Evolutionary conservation across 2,888 invertebrate genomes (phyloP), one percentile per base, ranked within the genome.

Genomic region (Drosophila meridionalis): DNA sequence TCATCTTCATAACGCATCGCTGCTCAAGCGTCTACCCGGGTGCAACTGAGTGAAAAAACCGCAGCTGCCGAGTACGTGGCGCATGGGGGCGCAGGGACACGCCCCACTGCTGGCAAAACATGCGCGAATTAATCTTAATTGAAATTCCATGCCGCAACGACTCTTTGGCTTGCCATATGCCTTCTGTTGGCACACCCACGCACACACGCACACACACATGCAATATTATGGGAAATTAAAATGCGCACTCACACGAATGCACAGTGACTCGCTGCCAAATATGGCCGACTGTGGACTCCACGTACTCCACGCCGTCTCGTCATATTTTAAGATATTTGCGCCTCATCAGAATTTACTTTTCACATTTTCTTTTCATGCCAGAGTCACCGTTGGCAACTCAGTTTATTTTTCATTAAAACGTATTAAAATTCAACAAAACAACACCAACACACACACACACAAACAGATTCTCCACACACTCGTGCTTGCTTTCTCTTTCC

Each of bases 71-170:
- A 61, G 64, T 60, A 36, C 50, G 32, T 20, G 38, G n/a, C 38
- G 14, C 28, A 5, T 2, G 40, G 11, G 32, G 34, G 38, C 11
- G 32, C 12, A 20, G 36, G 38, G 26, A 14, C 58, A 58, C 63
- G 53, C 45, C 57, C 57, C 58, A 28, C n/a, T 59, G 59, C 62
- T 69, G 70, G 76, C 76, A 71, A 76, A 80, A 79, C 76, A 89
- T 80, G 87, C 82, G 87, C 83, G 87, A 89, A 89, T 89, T 88
- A 88, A 88, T 87, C 89, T 83, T 88, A 88, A 88, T 89, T 88
- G 87, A 88, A 88, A 89, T 89, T 87, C 85, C 87, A 80, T 75
- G 83, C 81, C 71, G 79, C 69, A 61, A 57, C 71, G 74, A 72
- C 65, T 70, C 68, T 73, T 68, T 56, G 74, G 65, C 72, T 65